These are phyloP conservation scores for Bombylius major DNA, from an alignment of 2,888 invertebrate genomes.

Conservation along the genomic window DNA sequence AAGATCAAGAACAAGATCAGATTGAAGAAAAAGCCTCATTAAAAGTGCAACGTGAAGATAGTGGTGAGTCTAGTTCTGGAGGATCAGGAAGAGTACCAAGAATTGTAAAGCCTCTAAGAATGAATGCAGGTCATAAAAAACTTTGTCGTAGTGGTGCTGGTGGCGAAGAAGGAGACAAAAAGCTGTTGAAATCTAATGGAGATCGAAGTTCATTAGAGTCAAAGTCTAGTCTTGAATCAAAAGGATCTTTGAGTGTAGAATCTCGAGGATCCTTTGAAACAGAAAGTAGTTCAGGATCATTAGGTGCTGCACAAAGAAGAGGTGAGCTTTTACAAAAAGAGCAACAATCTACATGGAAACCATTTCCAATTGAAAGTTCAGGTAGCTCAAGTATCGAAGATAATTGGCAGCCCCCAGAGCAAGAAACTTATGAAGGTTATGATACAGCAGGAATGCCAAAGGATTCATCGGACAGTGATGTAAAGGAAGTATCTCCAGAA, in stretches of 20 bases:
- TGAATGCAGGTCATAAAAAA: conserved; percentile 29
- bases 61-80: conserved; percentile 48
- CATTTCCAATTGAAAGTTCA: conserved; percentile 73
- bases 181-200: conserved; percentile 28
- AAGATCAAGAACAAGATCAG: conserved; percentile 35
- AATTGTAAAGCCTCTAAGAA: conserved; percentile 35
- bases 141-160: conserved; percentile 41
- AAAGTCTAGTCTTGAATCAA: conserved; percentile 50
- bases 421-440: conserved; percentile 48
- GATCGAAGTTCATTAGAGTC: conserved; percentile 39
- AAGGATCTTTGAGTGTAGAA: conserved; percentile 52
- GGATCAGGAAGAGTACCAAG: conserved; percentile 42
- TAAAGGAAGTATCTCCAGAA: conserved; percentile 41
- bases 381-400: conserved; percentile 79
- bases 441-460: conserved; percentile 31
- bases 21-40: conserved; percentile 38
- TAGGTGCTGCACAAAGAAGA: conserved; percentile 55
- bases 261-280: conserved; percentile 62
- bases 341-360: conserved; percentile 67
- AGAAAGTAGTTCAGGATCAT: conserved; percentile 60
- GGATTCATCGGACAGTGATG: conserved; percentile 32
- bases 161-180: conserved; percentile 33
- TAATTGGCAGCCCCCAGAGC: conserved; percentile 65
- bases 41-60: conserved; percentile 37
- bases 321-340: conserved; percentile 49